These are phyloP conservation scores for Apoderus coryli DNA, from an alignment of 2,888 invertebrate species.

Conservation along the genomic window DNA sequence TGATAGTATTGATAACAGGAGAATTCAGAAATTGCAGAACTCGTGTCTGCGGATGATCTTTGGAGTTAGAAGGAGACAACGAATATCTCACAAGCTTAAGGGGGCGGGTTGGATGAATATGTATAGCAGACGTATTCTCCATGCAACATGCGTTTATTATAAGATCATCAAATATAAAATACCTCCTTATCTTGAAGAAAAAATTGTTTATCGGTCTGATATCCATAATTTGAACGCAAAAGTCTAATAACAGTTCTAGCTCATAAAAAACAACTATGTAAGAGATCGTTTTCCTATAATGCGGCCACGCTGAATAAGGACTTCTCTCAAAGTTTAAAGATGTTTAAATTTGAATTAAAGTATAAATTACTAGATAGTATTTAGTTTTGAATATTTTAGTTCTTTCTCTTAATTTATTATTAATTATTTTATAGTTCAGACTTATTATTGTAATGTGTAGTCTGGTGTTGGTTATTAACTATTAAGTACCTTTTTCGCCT, in stretches of 20 bases:
- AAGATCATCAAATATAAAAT: background rate
- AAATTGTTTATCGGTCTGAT: background rate
- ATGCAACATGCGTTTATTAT: background rate
- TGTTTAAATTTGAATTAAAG: too few relatives aligned
- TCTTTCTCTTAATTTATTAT: too few relatives aligned
- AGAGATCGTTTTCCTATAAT: background rate
- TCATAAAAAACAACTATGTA: background rate
- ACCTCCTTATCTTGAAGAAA: background rate
- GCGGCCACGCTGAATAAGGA: too few relatives aligned
- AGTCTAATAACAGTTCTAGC: background rate
- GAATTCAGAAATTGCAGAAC: background rate
- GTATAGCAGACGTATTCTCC: background rate
- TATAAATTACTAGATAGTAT: too few relatives aligned
- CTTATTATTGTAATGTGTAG: too few relatives aligned
- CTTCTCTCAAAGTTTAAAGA: too few relatives aligned
- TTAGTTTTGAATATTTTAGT: too few relatives aligned
- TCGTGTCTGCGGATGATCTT: conserved; percentile 1
- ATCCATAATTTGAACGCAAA: background rate
- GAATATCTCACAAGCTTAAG: background rate
- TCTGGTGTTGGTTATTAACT: too few relatives aligned
- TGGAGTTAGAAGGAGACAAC: background rate
- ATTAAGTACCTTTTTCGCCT: too few relatives aligned
- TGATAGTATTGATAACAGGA: background rate
- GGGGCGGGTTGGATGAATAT: background rate
- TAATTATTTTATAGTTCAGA: too few relatives aligned